Conservation (phyloP, 2,888 invertebrate species). For the Agapostemon virescens region DNA sequence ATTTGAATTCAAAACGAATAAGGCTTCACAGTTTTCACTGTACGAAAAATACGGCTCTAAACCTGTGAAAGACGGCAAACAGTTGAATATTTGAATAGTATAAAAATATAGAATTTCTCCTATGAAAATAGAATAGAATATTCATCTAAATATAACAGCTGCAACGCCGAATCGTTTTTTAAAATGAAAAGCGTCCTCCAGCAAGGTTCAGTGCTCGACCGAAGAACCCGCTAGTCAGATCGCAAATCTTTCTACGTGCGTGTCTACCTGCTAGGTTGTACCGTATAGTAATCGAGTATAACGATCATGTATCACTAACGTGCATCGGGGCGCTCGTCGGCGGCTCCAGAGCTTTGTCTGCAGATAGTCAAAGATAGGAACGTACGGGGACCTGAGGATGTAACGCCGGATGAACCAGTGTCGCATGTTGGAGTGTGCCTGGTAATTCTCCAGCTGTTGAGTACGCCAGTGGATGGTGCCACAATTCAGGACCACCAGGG, state of each 20-base stretch:
- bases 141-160: neutral
- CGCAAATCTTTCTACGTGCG: conserved; percentile 30
- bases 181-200: neutral
- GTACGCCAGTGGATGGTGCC: conserved; percentile 94
- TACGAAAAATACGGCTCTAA: neutral
- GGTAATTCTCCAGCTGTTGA: conserved; percentile 91
- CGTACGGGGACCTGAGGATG: conserved; percentile 98
- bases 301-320: conserved; percentile 81
- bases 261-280: conserved; percentile 56
- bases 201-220: conserved; percentile 28
- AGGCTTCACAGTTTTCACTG: neutral
- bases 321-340: conserved; percentile 84
- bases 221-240: conserved; percentile 14
- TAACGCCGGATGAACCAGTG: conserved; percentile 97
- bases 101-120: neutral
- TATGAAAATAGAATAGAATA: neutral
- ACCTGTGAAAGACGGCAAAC: too few species aligned
- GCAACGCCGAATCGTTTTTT: neutral
- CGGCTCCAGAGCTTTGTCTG: conserved; percentile 87
- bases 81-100: neutral
- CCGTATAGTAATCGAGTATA: conserved; percentile 69
- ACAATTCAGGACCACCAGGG: conserved; percentile 95
- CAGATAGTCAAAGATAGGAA: conserved; percentile 98
- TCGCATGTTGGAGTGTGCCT: conserved; percentile 91
- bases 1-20: too few species aligned